Evolutionary conservation across 2,888 invertebrate genomes (phyloP).

Genomic region (Clanis bilineata): DNA sequence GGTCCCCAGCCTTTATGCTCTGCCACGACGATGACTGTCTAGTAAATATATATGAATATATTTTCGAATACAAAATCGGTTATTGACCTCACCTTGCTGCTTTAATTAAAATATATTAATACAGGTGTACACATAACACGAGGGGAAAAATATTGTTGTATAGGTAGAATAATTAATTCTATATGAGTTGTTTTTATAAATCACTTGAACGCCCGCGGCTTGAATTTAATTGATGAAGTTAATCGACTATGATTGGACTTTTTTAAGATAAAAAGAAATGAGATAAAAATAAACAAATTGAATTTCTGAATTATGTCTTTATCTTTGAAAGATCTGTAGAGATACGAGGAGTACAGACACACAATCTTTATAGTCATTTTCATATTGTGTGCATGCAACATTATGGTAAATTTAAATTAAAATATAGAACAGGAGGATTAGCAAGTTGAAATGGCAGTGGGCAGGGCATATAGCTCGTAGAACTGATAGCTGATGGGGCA

Average conservation of each 20-base stretch:
- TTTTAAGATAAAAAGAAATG: background rate
- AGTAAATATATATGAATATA: too few relatives aligned
- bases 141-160: background rate
- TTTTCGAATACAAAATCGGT: background rate
- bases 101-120: background rate
- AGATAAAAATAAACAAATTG: background rate
- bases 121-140: background rate
- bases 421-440: too few relatives aligned
- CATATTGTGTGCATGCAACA: too few relatives aligned
- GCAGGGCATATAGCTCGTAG: too few relatives aligned
- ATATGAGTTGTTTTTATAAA: background rate
- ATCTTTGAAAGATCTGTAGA: too few relatives aligned
- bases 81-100: background rate
- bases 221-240: background rate
- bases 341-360: too few relatives aligned
- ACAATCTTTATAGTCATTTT: too few relatives aligned
- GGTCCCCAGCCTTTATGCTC: too few relatives aligned
- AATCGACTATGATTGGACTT: background rate
- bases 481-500: too few relatives aligned
- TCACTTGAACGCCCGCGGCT: background rate
- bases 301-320: background rate
- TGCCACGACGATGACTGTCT: too few relatives aligned
- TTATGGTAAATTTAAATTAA: too few relatives aligned
- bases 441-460: too few relatives aligned
- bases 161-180: background rate